Conservation (phyloP, 2,113 vertebrate genomes). For the Corythornis vintsioides region DNA sequence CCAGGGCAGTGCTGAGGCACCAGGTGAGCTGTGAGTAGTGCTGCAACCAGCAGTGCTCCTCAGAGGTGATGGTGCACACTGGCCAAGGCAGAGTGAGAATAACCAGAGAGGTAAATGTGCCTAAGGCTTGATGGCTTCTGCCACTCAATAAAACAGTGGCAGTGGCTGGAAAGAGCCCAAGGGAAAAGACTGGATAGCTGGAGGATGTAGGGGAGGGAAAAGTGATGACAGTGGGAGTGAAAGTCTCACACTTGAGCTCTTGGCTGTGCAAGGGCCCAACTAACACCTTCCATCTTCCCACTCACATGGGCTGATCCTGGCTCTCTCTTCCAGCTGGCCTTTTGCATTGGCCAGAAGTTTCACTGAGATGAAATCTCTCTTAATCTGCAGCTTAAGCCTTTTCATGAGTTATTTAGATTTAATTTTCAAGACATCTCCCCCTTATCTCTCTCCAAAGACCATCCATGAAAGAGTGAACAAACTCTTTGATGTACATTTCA, state of each 20-base stretch:
- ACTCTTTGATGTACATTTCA: conserved; percentile 31
- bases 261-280: conserved; percentile 32
- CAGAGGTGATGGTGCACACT: fast-evolving
- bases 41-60: not conserved
- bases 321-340: conserved; percentile 24
- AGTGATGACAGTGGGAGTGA: not conserved
- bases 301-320: not conserved
- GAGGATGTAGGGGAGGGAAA: not conserved
- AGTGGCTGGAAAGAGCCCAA: not conserved
- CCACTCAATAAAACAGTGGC: not conserved
- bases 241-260: not conserved
- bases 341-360: not conserved
- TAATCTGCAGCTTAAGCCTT: not conserved
- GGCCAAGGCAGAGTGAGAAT: not conserved
- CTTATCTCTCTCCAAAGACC: conserved; percentile 6
- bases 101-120: fast-evolving
- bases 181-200: not conserved
- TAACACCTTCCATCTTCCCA: conserved; percentile 52
- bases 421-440: not conserved
- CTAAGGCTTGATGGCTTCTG: not conserved
- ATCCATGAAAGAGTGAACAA: not conserved
- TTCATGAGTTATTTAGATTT: conserved; percentile 29
- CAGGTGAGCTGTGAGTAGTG: not conserved
- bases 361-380: conserved; percentile 5
- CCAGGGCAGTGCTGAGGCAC: not conserved